Evolutionary conservation across 2,113 vertebrate species (phyloP).

Genomic region (Scytalopus superciliaris): DNA sequence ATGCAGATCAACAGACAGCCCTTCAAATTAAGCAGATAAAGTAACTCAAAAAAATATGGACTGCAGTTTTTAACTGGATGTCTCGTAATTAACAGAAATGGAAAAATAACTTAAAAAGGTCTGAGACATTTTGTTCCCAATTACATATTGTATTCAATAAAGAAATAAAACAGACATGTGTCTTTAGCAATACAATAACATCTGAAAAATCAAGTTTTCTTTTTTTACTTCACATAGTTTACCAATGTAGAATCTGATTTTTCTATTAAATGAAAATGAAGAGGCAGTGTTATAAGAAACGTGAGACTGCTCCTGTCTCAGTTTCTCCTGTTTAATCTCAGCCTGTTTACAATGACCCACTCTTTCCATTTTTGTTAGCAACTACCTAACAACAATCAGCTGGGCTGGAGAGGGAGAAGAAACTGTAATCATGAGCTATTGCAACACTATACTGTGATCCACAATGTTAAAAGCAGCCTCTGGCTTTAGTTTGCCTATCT

Average conservation of each 20-base stretch:
- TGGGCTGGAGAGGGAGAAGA: background rate
- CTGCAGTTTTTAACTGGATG: background rate
- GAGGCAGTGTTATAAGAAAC: background rate
- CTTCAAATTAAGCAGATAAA: background rate
- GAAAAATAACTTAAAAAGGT: fast-evolving
- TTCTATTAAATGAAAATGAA: background rate
- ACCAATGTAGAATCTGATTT: background rate
- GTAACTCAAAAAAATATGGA: background rate
- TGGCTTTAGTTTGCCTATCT: background rate
- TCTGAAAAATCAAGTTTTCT: background rate
- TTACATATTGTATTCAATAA: fast-evolving
- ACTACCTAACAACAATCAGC: background rate
- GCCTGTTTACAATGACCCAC: background rate
- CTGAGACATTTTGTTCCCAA: background rate
- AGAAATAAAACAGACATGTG: fast-evolving
- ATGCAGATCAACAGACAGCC: background rate
- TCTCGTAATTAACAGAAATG: background rate
- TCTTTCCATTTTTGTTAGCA: background rate
- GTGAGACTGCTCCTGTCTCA: background rate
- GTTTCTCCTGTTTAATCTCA: background rate
- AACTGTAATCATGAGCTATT: background rate
- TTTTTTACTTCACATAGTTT: background rate
- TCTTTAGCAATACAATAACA: background rate
- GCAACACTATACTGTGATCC: background rate
- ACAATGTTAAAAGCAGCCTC: background rate